These are phyloP conservation scores for Zaprionus lineosus DNA, from an alignment of 2,888 invertebrate genomes.

Conservation along the genomic window DNA sequence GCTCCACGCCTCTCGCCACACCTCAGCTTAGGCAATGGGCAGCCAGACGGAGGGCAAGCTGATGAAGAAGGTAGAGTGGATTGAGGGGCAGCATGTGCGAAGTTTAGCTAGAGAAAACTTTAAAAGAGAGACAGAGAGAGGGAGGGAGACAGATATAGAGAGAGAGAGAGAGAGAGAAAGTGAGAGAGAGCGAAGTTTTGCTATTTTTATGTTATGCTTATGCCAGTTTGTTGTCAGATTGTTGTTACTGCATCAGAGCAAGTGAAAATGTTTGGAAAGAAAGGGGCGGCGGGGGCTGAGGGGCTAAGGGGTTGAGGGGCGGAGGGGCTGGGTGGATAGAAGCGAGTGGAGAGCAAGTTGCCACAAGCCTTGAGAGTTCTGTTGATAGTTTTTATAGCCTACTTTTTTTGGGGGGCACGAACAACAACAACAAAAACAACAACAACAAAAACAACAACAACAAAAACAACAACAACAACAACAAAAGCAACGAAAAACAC, in stretches of 20 bases:
- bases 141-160: constrained; percentile 33
- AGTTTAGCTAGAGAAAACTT: constrained; percentile 31
- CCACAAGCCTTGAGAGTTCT: constrained; percentile 59
- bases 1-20: too few species aligned
- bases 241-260: constrained; percentile 50
- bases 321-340: too few species aligned
- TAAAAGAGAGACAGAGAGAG: constrained; percentile 44
- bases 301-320: too few species aligned
- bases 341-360: constrained; percentile 47
- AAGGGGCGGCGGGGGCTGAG: too few species aligned
- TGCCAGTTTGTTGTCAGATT: constrained; percentile 55
- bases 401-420: constrained; percentile 49
- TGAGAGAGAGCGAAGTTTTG: too few species aligned
- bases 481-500: too few species aligned
- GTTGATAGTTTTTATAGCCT: constrained; percentile 75
- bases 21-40: too few species aligned
- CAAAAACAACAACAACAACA: too few species aligned
- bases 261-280: constrained; percentile 51
- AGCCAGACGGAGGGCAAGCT: too few species aligned
- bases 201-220: constrained; percentile 65
- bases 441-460: constrained; percentile 28
- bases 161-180: too few species aligned
- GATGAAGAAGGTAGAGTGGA: not conserved
- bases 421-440: constrained; percentile 13
- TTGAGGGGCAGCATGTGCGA: not conserved